Base-by-base conservation (phyloP, 1,140 invertebrate species). In the Monomorium pharaonis region DNA sequence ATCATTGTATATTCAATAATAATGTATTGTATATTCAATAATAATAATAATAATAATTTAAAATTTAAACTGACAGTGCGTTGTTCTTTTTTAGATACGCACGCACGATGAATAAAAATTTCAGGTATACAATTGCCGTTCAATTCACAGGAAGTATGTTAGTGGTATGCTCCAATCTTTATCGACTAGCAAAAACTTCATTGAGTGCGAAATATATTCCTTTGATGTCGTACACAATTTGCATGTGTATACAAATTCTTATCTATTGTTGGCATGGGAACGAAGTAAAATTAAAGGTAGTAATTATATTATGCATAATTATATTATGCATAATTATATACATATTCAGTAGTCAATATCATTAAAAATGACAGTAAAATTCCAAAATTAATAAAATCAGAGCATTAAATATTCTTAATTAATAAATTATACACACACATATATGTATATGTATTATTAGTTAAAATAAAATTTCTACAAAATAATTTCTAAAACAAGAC, bases 261-360 rank as follows among this genome's bases (percentile, higher is more conserved):
- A 88, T 96, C 0, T 96, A 96, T 80, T 96, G 95, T 87, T 96
- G 96, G 95, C 96, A 95, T 85, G 96, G 96, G 1, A 95, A 95
- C 85, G 94, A 96, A 89, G 92, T 96, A 0, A 96, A 56, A 75
- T 12, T 88, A 14, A 89, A 89, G 86, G 88, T 88, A 76, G 2
- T 42, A 16, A 44, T n/a, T 75, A 37, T 2, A 37, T n/a, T 0
- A 7, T 84, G n/a, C n/a, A n/a, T 81, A 63, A 86, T 89, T 2
- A 49, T 12, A 51, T n/a, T n/a, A n/a, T 83, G n/a, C 18, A 18
- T 81, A 63, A 86, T 89, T 2, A 47, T 10, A 51, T 18, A 75
- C 2, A 18, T 16, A 9, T 75, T 56, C n/a, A 37, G 3, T 24
- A 10, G 18, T 77, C 10, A 58, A 56, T 14, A 6, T 77, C 30